These are phyloP conservation scores for Cremastinae sp. DNA, from an alignment of 2,888 invertebrate species.

Conservation along the genomic window DNA sequence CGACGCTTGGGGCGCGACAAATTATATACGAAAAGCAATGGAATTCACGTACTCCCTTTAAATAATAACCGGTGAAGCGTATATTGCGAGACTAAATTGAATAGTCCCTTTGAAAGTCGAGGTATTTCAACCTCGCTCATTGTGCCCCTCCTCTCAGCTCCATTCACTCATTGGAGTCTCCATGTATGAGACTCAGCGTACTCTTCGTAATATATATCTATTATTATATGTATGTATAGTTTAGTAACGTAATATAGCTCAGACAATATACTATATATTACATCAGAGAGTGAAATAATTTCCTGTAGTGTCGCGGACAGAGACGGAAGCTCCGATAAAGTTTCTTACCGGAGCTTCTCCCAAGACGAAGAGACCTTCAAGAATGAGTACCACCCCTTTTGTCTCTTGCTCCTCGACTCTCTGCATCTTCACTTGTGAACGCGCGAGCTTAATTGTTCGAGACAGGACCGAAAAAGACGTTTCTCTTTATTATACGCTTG, in stretches of 20 bases:
- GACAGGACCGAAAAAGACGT: constrained; percentile 25
- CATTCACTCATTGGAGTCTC: constrained; percentile 57
- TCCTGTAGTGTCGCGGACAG: constrained; percentile 76
- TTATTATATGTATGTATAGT: background rate
- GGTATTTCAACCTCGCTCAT: constrained; percentile 53
- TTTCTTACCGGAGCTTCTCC: constrained; percentile 72
- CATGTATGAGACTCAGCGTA: constrained; percentile 43
- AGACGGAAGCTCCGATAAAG: constrained; percentile 70
- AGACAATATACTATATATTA: constrained; percentile 54
- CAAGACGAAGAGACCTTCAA: constrained; percentile 43
- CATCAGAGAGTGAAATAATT: constrained; percentile 72
- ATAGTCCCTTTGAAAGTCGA: constrained; percentile 61
- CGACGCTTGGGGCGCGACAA: constrained; percentile 56
- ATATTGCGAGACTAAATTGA: constrained; percentile 62
- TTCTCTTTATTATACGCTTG: background rate
- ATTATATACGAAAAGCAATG: constrained; percentile 53
- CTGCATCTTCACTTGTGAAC: constrained; percentile 20
- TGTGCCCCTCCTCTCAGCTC: constrained; percentile 22
- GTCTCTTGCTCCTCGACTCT: constrained; percentile 37
- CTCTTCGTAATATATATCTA: constrained; percentile 36
- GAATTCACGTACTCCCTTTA: constrained; percentile 58
- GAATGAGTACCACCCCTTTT: constrained; percentile 26
- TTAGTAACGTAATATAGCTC: constrained; percentile 32
- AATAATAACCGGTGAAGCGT: constrained; percentile 61
- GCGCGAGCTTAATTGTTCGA: background rate